Evolutionary conservation across 1,140 invertebrate genomes (phyloP), one percentile per base, ranked within the genome.

Genomic region (Maniola jurtina): DNA sequence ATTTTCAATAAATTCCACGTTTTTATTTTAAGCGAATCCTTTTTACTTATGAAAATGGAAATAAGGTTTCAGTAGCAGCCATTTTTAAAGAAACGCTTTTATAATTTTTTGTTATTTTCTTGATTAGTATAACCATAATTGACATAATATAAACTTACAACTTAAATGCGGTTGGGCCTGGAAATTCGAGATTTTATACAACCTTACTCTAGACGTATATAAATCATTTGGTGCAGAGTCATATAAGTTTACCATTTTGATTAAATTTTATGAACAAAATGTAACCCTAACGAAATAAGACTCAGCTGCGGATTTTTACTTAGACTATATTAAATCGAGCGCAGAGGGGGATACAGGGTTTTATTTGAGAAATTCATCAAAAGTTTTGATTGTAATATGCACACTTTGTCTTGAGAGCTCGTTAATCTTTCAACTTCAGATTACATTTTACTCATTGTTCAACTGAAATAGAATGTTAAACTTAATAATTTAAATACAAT

Each of bases 341-440:
- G 10, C 42, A 45, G 42, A n/a, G n/a, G n/a, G n/a, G n/a, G n/a
- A n/a, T n/a, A 45, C 38, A 40, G 38, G 10, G 38, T 45, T 45
- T 5, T 45, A 11, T 45, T 45, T 45, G 10, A 45, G 42, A 45
- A 45, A 45, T 45, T 45, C 42, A 88, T 86, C 84, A 88, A 86
- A 88, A 88, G 63, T 86, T 86, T 86, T 85, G 81, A 86, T 86
- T 88, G 76, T 81, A 85, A 82, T 82, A 83, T 76, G 74, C 79
- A 79, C 69, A 81, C 72, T 75, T 70, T 71, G 76, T 55, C 70
- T 76, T 75, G 74, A 78, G 75, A 75, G 77, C 77, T 83, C 83
- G 76, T 79, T 83, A 88, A 88, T 84, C 73, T 82, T 82, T 81
- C 72, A 70, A 68, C 52, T 68, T 36, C 34, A 58, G 60, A 65